Base-by-base conservation (phyloP, 2,888 invertebrate species). In the Automeris io region DNA sequence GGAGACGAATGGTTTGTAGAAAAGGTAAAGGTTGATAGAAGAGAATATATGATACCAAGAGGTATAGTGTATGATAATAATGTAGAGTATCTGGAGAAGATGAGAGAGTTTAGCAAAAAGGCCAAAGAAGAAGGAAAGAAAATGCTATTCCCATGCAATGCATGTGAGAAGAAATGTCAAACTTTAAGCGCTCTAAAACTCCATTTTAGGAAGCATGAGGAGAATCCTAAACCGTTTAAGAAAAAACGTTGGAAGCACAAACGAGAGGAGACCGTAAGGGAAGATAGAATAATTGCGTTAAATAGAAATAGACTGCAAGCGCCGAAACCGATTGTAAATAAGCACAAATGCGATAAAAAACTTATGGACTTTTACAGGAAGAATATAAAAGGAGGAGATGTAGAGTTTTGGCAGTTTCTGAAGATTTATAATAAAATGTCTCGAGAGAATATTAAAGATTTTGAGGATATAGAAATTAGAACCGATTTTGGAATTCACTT, bases 351-450 rank as follows among this genome's bases (percentile, higher is more conserved):
- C 32, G 81, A 83, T 16, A 61, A 64, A 2, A 49, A 69, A 23
- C 40, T 85, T 0, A 76, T 61, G 12, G 61, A 72, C 0, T 85
- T 85, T 39, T 85, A 78, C 29, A 61, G 74, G 13, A 68, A 60
- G 0, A 76, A 82, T 11, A 69, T 83, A 0, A 67, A 71, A 45
- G 83, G 83, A 0, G 66, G 68, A 0, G 75, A 82, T 33, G 64
- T 83, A 1, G 80, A 81, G 13, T 85, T 85, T 31, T 79, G 81
- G 75, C 82, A 85, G 18, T 85, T 85, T 44, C 35, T 82, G 8
- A 82, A 82, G 38, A 80, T 82, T 1, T 83, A 64, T 35, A 83
- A 83, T 41, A 74, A 68, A 47, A 76, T 85, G 67, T 52, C 63
- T 0, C 44, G 63, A 1, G 81, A 82, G 2, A 71, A 77, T 13